Conservation (phyloP, 2,797 vertebrate genomes). For the Xiphorhynchus erythropygius region DNA sequence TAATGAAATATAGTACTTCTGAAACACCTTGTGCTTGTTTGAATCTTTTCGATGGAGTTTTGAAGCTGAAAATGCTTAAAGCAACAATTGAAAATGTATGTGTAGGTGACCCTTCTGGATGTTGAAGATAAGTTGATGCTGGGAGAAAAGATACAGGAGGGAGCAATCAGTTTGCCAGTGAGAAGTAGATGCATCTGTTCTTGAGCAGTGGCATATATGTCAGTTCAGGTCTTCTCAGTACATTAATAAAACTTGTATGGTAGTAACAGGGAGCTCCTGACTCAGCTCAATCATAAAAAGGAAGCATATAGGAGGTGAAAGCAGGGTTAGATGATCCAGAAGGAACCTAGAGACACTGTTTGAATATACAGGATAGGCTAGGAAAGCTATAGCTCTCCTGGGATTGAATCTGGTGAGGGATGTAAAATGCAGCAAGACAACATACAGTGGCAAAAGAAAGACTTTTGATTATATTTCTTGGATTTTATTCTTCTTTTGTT, state of each 20-base stretch:
- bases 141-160: not conserved
- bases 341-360: not conserved
- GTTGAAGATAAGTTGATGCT: not conserved
- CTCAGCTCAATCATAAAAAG: not conserved
- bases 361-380: not conserved
- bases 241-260: not conserved
- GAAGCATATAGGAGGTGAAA: not conserved
- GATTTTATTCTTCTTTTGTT: not conserved
- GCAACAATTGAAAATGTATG: not conserved
- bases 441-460: rapidly evolving
- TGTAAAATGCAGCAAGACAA: not conserved
- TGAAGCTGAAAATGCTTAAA: not conserved
- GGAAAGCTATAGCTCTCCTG: not conserved
- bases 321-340: not conserved
- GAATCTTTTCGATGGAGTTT: not conserved
- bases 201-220: not conserved
- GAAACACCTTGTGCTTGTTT: not conserved
- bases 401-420: not conserved
- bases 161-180: not conserved
- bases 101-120: not conserved
- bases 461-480: not conserved
- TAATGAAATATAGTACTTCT: not conserved
- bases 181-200: not conserved
- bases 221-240: not conserved
- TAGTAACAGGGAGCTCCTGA: not conserved